Evolutionary conservation across 1,140 invertebrate genomes (phyloP), one percentile per base, ranked within the genome.

Genomic region (Diabrotica virgifera): DNA sequence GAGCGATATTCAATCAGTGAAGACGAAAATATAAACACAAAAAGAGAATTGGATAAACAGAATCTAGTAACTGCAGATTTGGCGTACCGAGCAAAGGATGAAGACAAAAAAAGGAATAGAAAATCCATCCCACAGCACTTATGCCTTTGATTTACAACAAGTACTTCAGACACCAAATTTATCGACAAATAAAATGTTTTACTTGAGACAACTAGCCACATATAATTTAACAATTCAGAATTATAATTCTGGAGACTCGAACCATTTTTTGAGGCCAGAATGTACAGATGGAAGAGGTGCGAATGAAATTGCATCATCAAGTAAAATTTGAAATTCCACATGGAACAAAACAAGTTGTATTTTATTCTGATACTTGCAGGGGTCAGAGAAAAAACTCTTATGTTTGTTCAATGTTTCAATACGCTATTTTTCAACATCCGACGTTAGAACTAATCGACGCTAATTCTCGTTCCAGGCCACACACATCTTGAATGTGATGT

Each of bases 121-220:
- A 10, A 55, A 55, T 55, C 9, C 9, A 14, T 5, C 13, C 8
- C 11, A 36, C 35, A 14, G 24, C 11, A 55, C 53, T 6, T 55
- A 10, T 14, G 35, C n/a, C 5, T 55, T 55, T 24, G 53, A 55
- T 36, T 55, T 55, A 24, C 53, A 55, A 35, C 53, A 55, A 14
- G 12, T 55, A 6, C 24, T 55, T 14, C 9, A 14, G 24, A 55
- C 53, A 14, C 53, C 53, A 6, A 14, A 55, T 5, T 14, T 52
- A 52, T 52, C 51, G 5, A 46, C 40, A 46, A 46, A 46, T 5
- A 46, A 46, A n/a, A 46, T 46, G 5, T 46, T 46, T n/a, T 46
- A 46, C 6, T 46, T 46, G 40, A 8, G 40, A 10, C 40, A 46
- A n/a, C 3, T 46, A 3, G 40, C 40, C 8, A 46, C 5, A 46